Evolutionary conservation across 2,888 invertebrate genomes (phyloP).

Genomic region (Therioaphis trifolii): DNA sequence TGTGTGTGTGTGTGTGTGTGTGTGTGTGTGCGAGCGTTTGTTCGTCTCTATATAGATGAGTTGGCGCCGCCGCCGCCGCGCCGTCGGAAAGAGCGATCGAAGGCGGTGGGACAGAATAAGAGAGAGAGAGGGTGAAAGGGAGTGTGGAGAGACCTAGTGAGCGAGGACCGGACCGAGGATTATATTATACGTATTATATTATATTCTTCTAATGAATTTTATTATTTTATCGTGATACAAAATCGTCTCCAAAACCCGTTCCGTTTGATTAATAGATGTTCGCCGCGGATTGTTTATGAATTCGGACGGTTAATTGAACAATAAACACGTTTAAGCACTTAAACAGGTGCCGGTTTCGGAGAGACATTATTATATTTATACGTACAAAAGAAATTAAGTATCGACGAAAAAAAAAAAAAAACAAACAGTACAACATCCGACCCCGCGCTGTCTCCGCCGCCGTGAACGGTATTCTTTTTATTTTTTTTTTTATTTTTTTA

Average conservation of each 20-base stretch:
- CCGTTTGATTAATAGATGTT: constrained; percentile 61
- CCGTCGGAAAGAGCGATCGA: background rate
- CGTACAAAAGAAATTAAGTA: constrained; percentile 59
- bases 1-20: too few relatives aligned
- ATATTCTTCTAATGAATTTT: constrained; percentile 58
- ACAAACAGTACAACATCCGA: constrained; percentile 40
- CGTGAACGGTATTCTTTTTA: constrained; percentile 35
- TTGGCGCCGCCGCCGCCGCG: constrained; percentile 24
- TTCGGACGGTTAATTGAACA: constrained; percentile 63
- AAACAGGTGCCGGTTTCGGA: constrained; percentile 61
- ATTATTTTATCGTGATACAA: constrained; percentile 61
- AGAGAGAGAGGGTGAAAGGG: background rate
- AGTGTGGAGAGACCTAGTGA: background rate
- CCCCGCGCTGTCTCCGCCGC: background rate
- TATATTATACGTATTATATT: constrained; percentile 19
- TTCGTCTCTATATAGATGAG: background rate
- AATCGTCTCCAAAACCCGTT: constrained; percentile 60
- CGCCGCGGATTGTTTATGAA: constrained; percentile 61
- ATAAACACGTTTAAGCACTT: constrained; percentile 63
- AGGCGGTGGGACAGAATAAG: background rate
- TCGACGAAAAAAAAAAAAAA: constrained; percentile 30
- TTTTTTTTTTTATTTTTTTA: constrained; percentile 13
- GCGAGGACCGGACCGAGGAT: background rate
- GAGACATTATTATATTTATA: constrained; percentile 11
- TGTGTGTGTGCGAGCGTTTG: too few relatives aligned